Conservation (phyloP, 2,888 invertebrate genomes). For the Eupithecia vulgata region DNA sequence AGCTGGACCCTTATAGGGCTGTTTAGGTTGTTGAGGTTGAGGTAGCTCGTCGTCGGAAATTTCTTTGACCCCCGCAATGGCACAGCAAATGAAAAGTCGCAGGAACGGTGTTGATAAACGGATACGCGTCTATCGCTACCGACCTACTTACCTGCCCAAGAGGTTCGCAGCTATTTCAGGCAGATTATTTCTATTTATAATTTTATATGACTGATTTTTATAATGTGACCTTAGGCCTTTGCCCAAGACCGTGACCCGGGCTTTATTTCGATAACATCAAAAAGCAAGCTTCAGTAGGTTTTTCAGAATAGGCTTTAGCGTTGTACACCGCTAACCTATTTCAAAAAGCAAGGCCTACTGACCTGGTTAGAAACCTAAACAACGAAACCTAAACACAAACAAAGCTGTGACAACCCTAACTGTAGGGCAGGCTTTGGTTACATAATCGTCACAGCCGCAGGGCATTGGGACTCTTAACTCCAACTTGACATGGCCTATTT, state of each 20-base stretch:
- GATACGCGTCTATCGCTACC: too few relatives aligned
- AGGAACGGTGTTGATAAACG: too few relatives aligned
- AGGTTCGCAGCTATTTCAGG: too few relatives aligned
- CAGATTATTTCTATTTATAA: too few relatives aligned
- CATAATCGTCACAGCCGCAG: constrained; percentile 72
- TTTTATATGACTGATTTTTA: background rate
- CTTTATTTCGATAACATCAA: background rate
- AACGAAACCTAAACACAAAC: too few relatives aligned
- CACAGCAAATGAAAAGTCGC: too few relatives aligned
- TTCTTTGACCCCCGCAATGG: too few relatives aligned
- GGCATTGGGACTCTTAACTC: constrained; percentile 76
- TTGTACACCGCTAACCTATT: background rate
- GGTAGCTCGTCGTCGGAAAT: too few relatives aligned
- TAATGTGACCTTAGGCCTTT: too few relatives aligned
- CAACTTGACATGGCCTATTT: constrained; percentile 80
- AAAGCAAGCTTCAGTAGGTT: background rate
- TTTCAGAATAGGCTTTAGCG: background rate
- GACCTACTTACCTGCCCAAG: too few relatives aligned
- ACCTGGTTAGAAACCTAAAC: background rate
- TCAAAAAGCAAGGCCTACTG: background rate
- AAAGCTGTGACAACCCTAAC: constrained; percentile 59
- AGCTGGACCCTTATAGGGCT: too few relatives aligned
- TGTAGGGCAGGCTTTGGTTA: constrained; percentile 66
- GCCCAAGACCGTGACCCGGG: background rate
- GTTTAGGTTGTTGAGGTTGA: too few relatives aligned